phyloP scores from a whole-genome alignment of 2,888 invertebrate genomes.

The Eutolmus rufibarbis region DNA sequence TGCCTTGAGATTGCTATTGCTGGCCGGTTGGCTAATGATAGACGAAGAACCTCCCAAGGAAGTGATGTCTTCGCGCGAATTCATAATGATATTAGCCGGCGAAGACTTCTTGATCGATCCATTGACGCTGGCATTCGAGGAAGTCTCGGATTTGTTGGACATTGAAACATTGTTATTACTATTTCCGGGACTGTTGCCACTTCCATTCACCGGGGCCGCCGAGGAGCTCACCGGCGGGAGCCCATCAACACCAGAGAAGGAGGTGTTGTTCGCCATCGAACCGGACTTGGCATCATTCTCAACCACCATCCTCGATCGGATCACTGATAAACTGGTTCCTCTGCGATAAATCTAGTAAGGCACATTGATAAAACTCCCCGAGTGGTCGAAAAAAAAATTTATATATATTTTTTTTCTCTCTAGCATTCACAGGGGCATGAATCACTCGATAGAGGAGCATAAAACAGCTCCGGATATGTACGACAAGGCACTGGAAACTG shows the following conservation, averaged over 20 bases:
- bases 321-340: conserved; percentile 21
- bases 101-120: conserved; percentile 50
- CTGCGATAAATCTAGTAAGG: neutral
- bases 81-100: conserved; percentile 51
- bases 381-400: neutral
- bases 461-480: conserved; percentile 9
- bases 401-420: neutral
- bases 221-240: neutral
- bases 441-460: neutral
- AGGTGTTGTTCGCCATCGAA: neutral
- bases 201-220: conserved; percentile 14
- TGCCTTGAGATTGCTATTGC: conserved; percentile 45
- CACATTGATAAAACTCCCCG: conserved; percentile 5
- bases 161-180: conserved; percentile 19
- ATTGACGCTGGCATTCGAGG: conserved; percentile 50
- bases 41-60: conserved; percentile 58
- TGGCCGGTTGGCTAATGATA: conserved; percentile 55
- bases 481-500: neutral
- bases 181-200: conserved; percentile 6
- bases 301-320: conserved; percentile 21
- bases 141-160: conserved; percentile 50
- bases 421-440: neutral
- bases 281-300: conserved; percentile 18
- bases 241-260: neutral
- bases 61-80: conserved; percentile 57